Evolutionary conservation across 2,888 invertebrate species (phyloP).

Genomic region (Eupsilia transversa): DNA sequence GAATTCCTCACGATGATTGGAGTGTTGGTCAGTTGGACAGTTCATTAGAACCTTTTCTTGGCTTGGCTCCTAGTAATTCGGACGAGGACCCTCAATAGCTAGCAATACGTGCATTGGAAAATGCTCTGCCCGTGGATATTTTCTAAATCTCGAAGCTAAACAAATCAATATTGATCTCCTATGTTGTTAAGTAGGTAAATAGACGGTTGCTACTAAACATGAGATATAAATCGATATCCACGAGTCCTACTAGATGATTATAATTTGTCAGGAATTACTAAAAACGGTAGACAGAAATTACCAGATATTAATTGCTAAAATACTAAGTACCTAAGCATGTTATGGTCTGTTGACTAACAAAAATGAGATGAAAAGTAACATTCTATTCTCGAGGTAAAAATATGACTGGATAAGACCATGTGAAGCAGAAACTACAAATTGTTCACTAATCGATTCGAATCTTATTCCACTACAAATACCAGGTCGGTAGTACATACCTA

Average conservation of each 20-base stretch:
- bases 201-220: too few species aligned
- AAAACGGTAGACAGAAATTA: too few species aligned
- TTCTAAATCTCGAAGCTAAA: background rate
- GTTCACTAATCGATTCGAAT: conserved; percentile 44
- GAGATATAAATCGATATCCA: too few species aligned
- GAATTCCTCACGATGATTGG: background rate
- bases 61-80: background rate
- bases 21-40: too few species aligned
- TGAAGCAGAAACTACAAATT: conserved; percentile 16
- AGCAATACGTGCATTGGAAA: background rate
- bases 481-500: conserved; percentile 33
- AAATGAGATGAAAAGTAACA: background rate
- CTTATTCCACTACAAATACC: conserved; percentile 58
- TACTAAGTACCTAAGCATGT: background rate
- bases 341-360: background rate
- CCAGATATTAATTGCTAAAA: too few species aligned
- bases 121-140: too few species aligned
- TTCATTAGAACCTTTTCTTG: background rate
- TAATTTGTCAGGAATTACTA: too few species aligned
- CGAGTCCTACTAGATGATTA: too few species aligned
- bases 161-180: too few species aligned
- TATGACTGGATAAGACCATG: background rate
- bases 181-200: too few species aligned
- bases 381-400: background rate
- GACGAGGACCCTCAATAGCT: too few species aligned